Base-by-base conservation (phyloP, 1,140 invertebrate genomes). In the Bombus consobrinus region DNA sequence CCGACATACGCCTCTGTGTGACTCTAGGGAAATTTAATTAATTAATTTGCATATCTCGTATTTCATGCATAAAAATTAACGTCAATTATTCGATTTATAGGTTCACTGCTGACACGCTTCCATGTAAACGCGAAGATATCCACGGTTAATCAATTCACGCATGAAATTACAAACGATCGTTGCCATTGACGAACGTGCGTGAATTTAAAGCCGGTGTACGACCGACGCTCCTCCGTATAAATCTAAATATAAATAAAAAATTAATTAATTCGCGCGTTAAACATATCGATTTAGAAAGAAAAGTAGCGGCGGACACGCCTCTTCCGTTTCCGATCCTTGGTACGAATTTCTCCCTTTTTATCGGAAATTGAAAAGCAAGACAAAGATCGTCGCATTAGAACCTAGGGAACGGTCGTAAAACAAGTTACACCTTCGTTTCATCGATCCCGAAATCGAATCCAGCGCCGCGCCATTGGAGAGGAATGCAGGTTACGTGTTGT, bases 401-500 rank as follows among this genome's bases (percentile, higher is more conserved):
- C 1, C 1, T 8, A 5, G 32, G 32, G 9, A n/a, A 75, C 34
- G 22, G 10, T 68, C 12, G 28, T 8, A 25, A 53, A 53, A 32
- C 62, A 8, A 25, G 62, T 79, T 66, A 34, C 12, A 34, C 12
- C 1, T 47, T 34, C 34, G 66, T 59, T n/a, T n/a, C 34, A 15
- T 32, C 39, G 68, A 25, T 73, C 62, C 71, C 73, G 62, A 83
- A 83, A 83, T 76, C 57, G 32, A 25, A 39, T 69, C 25, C 22
- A n/a, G 10, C 53, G 25, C 22, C 22, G 34, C 3, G 5, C 32
- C 47, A 6, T 22, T 15, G 34, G 34, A 43, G 71, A 81, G 76
- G 78, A 81, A 85, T 73, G 78, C 71, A 81, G 57, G 64, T 18
- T 32, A 64, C 64, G n/a, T 0, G 25, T 47, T 34, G 68, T 77